Evolutionary conservation across 1,140 invertebrate genomes (phyloP).

Genomic region (Triops longicaudatus): DNA sequence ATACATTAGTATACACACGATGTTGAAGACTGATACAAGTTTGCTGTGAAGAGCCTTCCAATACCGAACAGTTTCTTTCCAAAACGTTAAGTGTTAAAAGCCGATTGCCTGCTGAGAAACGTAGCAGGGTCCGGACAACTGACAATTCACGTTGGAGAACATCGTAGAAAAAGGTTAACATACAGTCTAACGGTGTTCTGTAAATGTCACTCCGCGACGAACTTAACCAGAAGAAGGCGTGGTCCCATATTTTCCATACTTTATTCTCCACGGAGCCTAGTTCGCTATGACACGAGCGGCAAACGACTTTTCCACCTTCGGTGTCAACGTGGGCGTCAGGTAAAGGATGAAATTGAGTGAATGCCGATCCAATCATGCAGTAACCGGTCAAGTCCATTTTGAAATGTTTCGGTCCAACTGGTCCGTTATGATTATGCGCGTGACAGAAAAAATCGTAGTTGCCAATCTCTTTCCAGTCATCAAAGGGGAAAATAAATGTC

Average conservation of each 20-base stretch:
- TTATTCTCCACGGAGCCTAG: not conserved
- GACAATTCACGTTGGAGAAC: not conserved
- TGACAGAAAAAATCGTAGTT: slow-evolving; percentile 8
- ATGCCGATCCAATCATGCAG: not conserved
- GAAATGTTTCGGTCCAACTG: not conserved
- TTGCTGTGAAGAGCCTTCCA: not conserved
- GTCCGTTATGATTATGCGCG: not conserved
- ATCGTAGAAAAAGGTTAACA: not conserved
- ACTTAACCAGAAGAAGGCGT: not conserved
- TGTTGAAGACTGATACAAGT: not conserved
- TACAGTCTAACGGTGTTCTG: not conserved
- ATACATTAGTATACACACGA: not conserved
- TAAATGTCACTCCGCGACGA: not conserved
- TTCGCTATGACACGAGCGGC: not conserved
- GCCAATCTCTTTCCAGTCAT: not conserved
- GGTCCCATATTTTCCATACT: not conserved
- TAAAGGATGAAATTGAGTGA: not conserved
- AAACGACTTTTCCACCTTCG: not conserved
- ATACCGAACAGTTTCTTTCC: not conserved
- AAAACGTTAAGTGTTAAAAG: not conserved
- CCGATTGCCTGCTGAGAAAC: not conserved
- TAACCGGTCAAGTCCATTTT: not conserved
- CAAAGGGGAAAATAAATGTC: not conserved
- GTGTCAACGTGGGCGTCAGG: not conserved
- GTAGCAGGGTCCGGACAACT: not conserved